Conservation (phyloP, 23 tunicate genomes). For the Ciona savignyi region DNA sequence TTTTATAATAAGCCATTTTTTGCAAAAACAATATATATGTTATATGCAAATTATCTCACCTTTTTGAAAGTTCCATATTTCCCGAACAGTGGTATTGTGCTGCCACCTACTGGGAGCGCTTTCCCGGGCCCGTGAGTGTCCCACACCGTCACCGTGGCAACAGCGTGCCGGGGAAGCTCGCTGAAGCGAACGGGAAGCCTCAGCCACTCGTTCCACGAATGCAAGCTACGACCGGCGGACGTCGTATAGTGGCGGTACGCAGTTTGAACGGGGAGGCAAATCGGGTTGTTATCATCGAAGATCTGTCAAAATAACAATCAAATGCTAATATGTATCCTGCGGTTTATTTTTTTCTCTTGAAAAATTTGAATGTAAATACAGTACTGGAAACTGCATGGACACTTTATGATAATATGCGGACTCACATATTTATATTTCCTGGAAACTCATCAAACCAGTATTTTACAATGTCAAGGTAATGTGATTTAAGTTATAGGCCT, state of each 20-base stretch:
- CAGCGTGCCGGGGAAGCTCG: constrained; percentile 69
- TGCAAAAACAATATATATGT: no score
- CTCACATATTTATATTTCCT: no score
- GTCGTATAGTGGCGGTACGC: constrained; percentile 42
- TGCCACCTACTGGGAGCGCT: constrained; percentile 78
- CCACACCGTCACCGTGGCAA: constrained; percentile 78
- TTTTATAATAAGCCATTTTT: no score
- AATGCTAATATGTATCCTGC: no score
- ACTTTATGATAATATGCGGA: no score
- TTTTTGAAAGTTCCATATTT: constrained; percentile 81
- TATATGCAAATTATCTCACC: constrained; percentile 8
- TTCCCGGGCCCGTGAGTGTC: constrained; percentile 80
- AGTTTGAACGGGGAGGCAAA: constrained; percentile 74
- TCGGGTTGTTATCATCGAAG: constrained; percentile 67
- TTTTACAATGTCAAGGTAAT: no score
- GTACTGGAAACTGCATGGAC: no score
- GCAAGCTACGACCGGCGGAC: constrained; percentile 51
- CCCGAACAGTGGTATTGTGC: constrained; percentile 69
- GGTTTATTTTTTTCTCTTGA: no score
- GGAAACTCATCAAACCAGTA: no score
- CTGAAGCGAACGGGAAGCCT: constrained; percentile 82
- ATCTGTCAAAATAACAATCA: no score
- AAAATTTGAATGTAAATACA: no score
- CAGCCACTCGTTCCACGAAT: constrained; percentile 98
- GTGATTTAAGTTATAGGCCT: no score